phyloP scores from a whole-genome alignment of 2,888 invertebrate genomes.

The Drosophila siamana region DNA sequence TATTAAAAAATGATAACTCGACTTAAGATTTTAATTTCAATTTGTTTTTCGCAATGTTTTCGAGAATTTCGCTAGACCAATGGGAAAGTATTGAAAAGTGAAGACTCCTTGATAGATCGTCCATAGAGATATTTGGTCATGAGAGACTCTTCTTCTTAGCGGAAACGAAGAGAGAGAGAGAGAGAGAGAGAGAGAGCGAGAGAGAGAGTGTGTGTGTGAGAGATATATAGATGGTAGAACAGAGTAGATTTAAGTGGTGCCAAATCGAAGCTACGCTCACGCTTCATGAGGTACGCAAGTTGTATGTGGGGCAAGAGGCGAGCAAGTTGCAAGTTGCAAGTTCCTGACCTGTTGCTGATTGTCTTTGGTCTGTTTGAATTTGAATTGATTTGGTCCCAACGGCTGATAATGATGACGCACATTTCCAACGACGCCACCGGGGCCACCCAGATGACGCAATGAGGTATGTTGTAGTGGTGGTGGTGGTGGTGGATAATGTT shows the following conservation, averaged over 20 bases:
- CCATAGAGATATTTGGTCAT: not conserved
- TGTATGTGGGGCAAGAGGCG: slow-evolving; percentile 1
- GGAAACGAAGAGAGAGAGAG: slow-evolving; percentile 18
- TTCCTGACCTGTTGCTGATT: slow-evolving; percentile 83
- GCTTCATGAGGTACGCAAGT: slow-evolving; percentile 1
- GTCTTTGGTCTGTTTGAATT: slow-evolving; percentile 75
- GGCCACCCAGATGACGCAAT: slow-evolving; percentile 84
- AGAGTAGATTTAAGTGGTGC: slow-evolving; percentile 37
- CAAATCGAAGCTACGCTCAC: slow-evolving; percentile 27
- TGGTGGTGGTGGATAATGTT: slow-evolving; percentile 42
- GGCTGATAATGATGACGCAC: slow-evolving; percentile 59
- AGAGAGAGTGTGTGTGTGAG: slow-evolving; percentile 9
- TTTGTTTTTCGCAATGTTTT: not conserved
- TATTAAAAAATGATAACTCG: not conserved
- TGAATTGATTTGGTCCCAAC: slow-evolving; percentile 74
- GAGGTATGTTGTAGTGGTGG: slow-evolving; percentile 74
- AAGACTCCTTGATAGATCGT: not conserved
- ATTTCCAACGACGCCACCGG: slow-evolving; percentile 53
- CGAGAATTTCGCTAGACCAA: not conserved
- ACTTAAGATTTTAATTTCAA: not conserved
- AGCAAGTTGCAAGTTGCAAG: slow-evolving; percentile 3
- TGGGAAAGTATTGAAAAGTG: slow-evolving; percentile 1
- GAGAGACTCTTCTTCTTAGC: not conserved
- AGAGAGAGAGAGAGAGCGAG: not conserved
- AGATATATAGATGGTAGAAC: slow-evolving; percentile 18